Base-by-base conservation (phyloP, 2,888 invertebrate species). In the Pseudolycoriella hygida region DNA sequence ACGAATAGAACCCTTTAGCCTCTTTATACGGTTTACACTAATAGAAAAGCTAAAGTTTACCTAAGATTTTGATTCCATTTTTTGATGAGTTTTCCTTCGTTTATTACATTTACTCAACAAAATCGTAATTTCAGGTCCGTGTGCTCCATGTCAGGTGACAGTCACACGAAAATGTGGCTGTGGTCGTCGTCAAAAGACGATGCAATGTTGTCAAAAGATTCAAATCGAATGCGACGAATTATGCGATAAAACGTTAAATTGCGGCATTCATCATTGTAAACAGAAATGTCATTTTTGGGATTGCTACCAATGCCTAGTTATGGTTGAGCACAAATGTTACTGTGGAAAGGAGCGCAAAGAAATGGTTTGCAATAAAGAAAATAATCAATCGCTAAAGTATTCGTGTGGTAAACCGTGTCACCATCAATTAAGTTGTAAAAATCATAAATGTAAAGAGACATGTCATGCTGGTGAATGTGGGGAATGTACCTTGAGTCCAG, bases 71-170 rank as follows among this genome's bases (percentile, higher is more conserved):
- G n/a, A n/a, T n/a, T n/a, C 15, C 8, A 41, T 25, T 3, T 40
- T 18, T 40, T 14, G 25, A 25, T 25, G 14, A 3, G 14, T 25
- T 5, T 41, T 41, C 15, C 20, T 31, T 31, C 6, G 11, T 31
- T 31, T 31, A 31, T n/a, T n/a, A n/a, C n/a, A n/a, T n/a, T n/a
- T n/a, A n/a, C n/a, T n/a, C n/a, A n/a, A n/a, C n/a, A n/a, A n/a
- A n/a, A n/a, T n/a, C n/a, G n/a, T 8, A 25, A 25, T 25, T 25
- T 25, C 37, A 37, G 37, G 39, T 11, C 90, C 93, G 0, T 96
- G 96, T 64, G 90, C 92, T 2, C 80, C 83, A 1, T 96, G 94
- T 56, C 76, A 76, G 52, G 80, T 84, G 2, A 80, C 80, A 55
- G 76, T 86, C 32, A 60, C 52, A 52, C 76, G 80, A 48, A 66